A percentile compares a stretch with the other conserved stretches of the same genome.
Conservation (phyloP, 2,888 invertebrate species). For the Aphodius granarius region DNA sequence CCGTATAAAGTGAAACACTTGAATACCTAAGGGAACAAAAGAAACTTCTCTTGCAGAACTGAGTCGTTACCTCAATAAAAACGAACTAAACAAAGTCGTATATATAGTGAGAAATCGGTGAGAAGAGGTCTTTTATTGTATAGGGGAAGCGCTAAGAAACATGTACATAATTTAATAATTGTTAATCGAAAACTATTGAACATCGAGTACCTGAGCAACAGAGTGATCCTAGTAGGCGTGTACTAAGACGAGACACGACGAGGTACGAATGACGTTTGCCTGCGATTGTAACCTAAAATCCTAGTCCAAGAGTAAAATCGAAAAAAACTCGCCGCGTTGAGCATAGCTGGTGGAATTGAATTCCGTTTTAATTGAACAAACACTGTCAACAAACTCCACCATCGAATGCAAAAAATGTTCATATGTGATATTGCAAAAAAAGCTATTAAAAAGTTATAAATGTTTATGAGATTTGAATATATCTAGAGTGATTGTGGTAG, state of each 20-base stretch:
- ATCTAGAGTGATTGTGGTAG: conserved; percentile 37
- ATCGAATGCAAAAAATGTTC: neutral
- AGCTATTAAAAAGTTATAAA: conserved; percentile 21
- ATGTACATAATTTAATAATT: conserved; percentile 9
- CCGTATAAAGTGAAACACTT: neutral
- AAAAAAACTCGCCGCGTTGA: conserved; percentile 14
- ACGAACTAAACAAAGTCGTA: too few species aligned
- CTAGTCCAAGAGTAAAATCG: conserved; percentile 35
- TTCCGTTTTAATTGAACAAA: conserved; percentile 19
- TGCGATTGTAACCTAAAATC: conserved; percentile 39
- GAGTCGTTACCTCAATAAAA: neutral
- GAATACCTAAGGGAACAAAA: neutral
- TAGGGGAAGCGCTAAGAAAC: neutral
- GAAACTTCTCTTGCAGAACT: neutral
- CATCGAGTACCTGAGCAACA: conserved; percentile 13
- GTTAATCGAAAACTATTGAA: conserved; percentile 23
- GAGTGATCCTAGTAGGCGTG: neutral
- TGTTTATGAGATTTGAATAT: conserved; percentile 33
- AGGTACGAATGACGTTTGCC: conserved; percentile 32
- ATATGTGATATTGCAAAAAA: conserved; percentile 17
- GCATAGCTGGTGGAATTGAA: conserved; percentile 9
- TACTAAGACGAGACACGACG: conserved; percentile 10
- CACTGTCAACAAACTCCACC: neutral
- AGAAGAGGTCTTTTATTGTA: neutral
- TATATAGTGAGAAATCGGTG: neutral